Conservation (phyloP, 2,113 vertebrate genomes). For the Mixornis gularis region DNA sequence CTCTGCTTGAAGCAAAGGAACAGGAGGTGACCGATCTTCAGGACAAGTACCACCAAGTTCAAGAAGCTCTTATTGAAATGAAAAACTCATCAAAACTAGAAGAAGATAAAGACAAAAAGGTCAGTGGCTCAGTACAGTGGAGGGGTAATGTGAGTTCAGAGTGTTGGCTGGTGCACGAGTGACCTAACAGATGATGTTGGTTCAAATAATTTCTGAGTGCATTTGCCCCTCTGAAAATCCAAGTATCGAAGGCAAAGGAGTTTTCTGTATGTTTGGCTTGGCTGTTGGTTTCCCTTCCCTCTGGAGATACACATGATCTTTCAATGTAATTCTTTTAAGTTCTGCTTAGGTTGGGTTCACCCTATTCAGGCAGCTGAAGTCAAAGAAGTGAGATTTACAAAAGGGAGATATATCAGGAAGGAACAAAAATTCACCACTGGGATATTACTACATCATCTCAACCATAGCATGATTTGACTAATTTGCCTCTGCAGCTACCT, state of each 20-base stretch:
- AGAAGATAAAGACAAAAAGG: conserved; percentile 94
- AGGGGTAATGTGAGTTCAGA: neutral
- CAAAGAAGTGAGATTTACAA: neutral
- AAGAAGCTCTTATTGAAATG: conserved; percentile 83
- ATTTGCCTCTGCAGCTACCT: neutral
- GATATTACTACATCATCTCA: neutral
- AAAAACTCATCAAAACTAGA: conserved; percentile 85
- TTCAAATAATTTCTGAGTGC: neutral
- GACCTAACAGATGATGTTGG: neutral
- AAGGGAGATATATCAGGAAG: neutral
- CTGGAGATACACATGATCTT: neutral
- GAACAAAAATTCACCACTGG: neutral
- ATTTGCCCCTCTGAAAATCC: neutral
- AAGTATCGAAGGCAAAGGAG: neutral
- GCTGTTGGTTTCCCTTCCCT: neutral
- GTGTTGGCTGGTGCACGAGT: neutral
- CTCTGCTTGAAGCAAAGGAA: conserved; percentile 70
- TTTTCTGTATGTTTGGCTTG: neutral
- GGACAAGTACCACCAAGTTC: conserved; percentile 77
- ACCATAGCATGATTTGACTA: neutral
- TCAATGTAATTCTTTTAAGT: neutral
- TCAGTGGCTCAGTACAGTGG: conserved; percentile 21
- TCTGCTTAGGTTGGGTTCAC: neutral
- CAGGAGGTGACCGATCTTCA: conserved; percentile 73
- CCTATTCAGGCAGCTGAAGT: neutral